Base-by-base conservation (phyloP, 2,797 vertebrate species). In the Molossus molossus region DNA sequence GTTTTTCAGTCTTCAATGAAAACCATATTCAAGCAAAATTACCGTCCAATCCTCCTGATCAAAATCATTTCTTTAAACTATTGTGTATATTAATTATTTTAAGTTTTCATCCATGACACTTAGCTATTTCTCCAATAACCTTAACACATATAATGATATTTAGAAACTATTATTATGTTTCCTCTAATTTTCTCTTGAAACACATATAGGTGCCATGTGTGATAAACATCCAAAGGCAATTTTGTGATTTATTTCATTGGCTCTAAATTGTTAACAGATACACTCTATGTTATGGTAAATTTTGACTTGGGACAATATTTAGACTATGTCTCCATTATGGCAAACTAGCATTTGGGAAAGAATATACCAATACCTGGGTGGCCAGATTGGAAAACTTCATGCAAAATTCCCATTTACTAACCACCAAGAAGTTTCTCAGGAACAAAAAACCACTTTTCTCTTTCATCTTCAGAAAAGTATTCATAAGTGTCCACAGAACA, bases 131-230 rank as follows among this genome's bases (percentile, higher is more conserved):
- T 83, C 70, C 53, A 50, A 45, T 70, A 76, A 70, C 21, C 45
- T 88, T 15, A 67, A 58, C n/a, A 82, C 18, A 55, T 75, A 33
- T 27, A 62, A 73, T 55, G 20, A 72, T 85, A 94, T 70, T 72
- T 87, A 65, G 20, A 82, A 77, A 77, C 40, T 76, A 50, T 80
- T 70, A 58, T 79, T 75, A 70, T 40, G 37, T 90, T 83, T 33
- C n/a, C 79, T 91, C 29, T 60, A 55, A 85, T 94, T 88, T 80
- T 89, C 72, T 72, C 75, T 87, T 73, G 62, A 76, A 89, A 53
- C 58, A 85, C 53, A 45, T 69, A 60, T 37, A 82, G 48, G 21
- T 92, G 33, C 69, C 75, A 77, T 57, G 33, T 37, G 7, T 57
- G 40, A 76, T 86, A 77, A 95, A 86, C 48, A 90, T 23, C 5